phyloP scores from a whole-genome alignment of 2,113 vertebrate genomes.

The Etheostoma cragini region DNA sequence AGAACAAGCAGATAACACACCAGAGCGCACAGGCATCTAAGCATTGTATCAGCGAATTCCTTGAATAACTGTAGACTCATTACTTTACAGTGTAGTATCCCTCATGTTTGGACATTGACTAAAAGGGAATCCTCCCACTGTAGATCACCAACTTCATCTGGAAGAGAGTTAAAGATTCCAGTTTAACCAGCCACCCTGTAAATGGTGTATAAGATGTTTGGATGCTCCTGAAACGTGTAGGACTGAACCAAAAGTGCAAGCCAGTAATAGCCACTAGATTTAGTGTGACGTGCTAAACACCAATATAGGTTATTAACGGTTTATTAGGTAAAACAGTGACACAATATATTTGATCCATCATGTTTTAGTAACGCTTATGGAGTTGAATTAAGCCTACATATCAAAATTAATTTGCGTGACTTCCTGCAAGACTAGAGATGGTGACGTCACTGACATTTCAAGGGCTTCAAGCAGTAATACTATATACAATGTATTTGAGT shows the following conservation, averaged over 20 bases:
- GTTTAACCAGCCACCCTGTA: background rate
- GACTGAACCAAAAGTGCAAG: background rate
- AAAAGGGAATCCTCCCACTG: background rate
- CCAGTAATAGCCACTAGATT: background rate
- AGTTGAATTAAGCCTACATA: background rate
- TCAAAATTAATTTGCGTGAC: background rate
- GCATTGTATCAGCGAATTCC: background rate
- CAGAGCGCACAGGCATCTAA: background rate
- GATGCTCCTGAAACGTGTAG: background rate
- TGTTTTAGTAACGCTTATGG: background rate
- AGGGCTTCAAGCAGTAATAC: background rate
- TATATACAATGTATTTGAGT: background rate
- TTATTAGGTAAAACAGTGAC: background rate
- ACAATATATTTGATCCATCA: background rate
- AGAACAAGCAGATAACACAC: constrained; percentile 15
- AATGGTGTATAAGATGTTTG: background rate
- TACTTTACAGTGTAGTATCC: background rate
- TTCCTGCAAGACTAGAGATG: background rate
- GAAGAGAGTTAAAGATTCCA: background rate
- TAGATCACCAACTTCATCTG: background rate
- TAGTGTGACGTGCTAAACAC: background rate
- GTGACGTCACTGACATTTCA: constrained; percentile 21
- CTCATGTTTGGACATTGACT: background rate
- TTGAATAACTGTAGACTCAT: constrained; percentile 2
- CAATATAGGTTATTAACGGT: background rate